Evolutionary conservation across 2,113 vertebrate species (phyloP).

Genomic region (Brachypteracias leptosomus): DNA sequence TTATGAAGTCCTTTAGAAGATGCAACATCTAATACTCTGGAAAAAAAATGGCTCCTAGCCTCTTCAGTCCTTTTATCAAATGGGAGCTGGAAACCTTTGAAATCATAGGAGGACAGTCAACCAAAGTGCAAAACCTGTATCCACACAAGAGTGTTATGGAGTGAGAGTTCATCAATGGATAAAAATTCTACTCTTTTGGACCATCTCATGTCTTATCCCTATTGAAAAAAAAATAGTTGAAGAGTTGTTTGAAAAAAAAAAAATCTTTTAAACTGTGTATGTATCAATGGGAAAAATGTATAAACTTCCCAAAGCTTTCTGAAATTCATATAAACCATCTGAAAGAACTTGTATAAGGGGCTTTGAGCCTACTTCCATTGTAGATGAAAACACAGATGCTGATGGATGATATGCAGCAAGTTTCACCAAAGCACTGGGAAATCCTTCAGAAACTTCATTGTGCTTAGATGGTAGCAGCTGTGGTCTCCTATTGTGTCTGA

Average conservation of each 20-base stretch:
- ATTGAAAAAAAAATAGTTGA: neutral
- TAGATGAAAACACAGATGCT: neutral
- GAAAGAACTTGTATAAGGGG: neutral
- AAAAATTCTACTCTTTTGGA: neutral
- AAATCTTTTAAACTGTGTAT: neutral
- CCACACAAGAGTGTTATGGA: neutral
- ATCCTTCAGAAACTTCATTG: neutral
- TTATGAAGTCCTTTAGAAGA: neutral
- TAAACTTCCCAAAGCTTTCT: neutral
- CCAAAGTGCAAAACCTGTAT: neutral
- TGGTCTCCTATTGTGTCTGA: neutral
- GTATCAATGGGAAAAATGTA: neutral
- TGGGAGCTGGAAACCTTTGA: neutral
- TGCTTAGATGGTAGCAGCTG: neutral
- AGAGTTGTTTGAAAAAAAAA: neutral
- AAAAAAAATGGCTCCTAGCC: neutral
- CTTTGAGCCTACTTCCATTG: neutral
- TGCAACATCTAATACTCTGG: neutral
- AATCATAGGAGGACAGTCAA: neutral
- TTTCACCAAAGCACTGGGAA: neutral
- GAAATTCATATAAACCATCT: neutral
- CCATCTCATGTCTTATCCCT: neutral
- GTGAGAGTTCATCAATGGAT: neutral
- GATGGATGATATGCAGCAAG: neutral
- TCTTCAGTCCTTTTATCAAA: neutral